Percentiles rank a stretch among this genome's conserved stretches.
phyloP scores from a whole-genome alignment of 1,140 invertebrate species.

The Drosophila murphyi region DNA sequence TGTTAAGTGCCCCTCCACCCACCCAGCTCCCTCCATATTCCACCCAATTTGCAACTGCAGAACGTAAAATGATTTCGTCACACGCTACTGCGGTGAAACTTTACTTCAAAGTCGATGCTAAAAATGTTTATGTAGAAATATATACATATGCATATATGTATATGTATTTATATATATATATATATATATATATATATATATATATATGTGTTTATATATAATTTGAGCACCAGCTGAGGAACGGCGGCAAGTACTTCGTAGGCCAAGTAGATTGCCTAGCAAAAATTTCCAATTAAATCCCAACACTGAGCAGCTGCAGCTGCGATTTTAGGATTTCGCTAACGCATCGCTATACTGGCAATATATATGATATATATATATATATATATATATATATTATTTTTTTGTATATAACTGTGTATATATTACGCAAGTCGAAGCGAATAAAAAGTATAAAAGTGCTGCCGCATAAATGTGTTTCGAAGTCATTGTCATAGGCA shows the following conservation, averaged over 20 bases:
- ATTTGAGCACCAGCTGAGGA: constrained; percentile 39
- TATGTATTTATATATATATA: not conserved
- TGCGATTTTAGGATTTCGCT: not conserved
- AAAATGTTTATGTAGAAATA: not conserved
- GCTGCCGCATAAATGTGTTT: not conserved
- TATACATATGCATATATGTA: not conserved
- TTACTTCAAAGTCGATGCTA: constrained; percentile 17
- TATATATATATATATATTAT: constrained; percentile 2
- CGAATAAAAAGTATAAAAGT: constrained; percentile 1
- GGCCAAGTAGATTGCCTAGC: constrained; percentile 27
- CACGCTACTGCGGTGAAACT: constrained; percentile 17
- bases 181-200: not conserved
- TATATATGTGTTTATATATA: not conserved
- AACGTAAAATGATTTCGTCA: constrained; percentile 17
- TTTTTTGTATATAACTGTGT: not conserved
- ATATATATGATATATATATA: not conserved
- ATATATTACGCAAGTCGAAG: constrained; percentile 12
- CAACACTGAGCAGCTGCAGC: constrained; percentile 15
- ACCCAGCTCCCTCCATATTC: too few relatives aligned
- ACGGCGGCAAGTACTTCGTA: constrained; percentile 13
- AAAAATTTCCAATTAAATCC: constrained; percentile 39
- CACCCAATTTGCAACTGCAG: constrained; percentile 16
- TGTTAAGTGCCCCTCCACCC: not conserved
- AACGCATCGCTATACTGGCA: not conserved
- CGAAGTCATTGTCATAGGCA: constrained; percentile 29